Evolutionary conservation across 2,888 invertebrate species (phyloP).

Genomic region (Monoplex corrugatus): DNA sequence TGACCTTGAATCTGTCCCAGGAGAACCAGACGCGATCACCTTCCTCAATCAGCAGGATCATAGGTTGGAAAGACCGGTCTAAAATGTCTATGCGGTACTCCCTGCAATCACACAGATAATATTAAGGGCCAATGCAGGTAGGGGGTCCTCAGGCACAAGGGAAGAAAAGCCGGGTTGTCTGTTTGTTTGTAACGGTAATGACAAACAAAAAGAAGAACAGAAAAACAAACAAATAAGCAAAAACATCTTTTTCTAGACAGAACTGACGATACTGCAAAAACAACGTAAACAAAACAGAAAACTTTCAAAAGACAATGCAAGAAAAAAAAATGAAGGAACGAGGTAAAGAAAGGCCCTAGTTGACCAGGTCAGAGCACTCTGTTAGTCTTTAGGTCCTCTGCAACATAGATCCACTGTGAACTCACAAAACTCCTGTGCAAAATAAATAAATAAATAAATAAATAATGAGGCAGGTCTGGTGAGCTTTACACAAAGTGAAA

Average conservation of each 20-base stretch:
- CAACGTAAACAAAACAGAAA: not conserved
- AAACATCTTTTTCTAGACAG: not conserved
- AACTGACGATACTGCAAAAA: not conserved
- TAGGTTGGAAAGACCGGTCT: conserved; percentile 79
- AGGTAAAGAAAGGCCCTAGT: no score
- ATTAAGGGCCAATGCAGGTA: not conserved
- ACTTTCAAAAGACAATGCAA: no score
- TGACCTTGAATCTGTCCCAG: conserved; percentile 80
- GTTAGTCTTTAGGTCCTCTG: no score
- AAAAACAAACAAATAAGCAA: not conserved
- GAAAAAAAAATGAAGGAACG: not conserved
- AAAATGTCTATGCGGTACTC: conserved; percentile 78
- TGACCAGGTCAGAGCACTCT: no score
- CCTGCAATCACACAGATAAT: conserved; percentile 59
- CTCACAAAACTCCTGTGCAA: no score
- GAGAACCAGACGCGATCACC: conserved; percentile 82
- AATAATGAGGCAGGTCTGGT: no score
- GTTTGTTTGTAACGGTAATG: not conserved
- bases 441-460: no score
- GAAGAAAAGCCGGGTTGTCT: not conserved
- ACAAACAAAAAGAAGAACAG: not conserved
- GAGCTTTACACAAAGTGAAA: no score
- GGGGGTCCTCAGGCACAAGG: not conserved
- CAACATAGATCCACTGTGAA: no score
- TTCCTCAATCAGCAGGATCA: conserved; percentile 80